Conservation (phyloP, 2,888 invertebrate species). For the Schrankia costaestrigalis region DNA sequence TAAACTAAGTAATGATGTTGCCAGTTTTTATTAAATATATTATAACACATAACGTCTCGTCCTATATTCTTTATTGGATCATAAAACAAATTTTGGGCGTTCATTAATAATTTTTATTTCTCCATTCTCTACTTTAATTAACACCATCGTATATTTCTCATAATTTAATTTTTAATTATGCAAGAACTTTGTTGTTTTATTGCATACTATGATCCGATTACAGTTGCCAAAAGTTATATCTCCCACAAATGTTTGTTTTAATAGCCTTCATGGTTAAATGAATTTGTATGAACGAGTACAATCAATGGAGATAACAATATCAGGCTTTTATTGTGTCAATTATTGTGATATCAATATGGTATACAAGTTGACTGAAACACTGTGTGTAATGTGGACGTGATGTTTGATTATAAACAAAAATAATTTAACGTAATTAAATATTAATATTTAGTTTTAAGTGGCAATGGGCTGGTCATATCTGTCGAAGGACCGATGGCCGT, state of each 20-base stretch:
- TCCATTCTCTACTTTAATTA: constrained; percentile 35
- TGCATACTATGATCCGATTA: constrained; percentile 20
- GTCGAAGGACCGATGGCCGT: too few species aligned
- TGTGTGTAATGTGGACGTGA: too few species aligned
- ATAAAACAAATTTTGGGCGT: constrained; percentile 33
- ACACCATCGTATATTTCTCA: constrained; percentile 30
- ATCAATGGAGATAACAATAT: too few species aligned
- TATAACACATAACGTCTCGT: constrained; percentile 26
- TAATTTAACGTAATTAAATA: too few species aligned
- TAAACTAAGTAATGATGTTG: too few species aligned
- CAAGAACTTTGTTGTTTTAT: constrained; percentile 27
- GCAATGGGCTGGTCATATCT: too few species aligned
- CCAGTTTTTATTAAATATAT: too few species aligned
- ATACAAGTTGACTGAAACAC: not conserved
- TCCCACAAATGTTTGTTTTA: constrained; percentile 1
- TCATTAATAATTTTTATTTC: constrained; percentile 34
- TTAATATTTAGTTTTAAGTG: too few species aligned
- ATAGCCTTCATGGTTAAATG: not conserved
- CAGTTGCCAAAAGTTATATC: constrained; percentile 14
- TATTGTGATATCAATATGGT: not conserved
- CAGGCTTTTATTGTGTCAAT: too few species aligned
- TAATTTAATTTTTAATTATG: constrained; percentile 32
- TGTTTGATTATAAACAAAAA: too few species aligned
- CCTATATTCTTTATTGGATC: constrained; percentile 31
- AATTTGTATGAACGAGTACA: not conserved